Evolutionary conservation across 1,140 invertebrate species (phyloP).

Genomic region (Drosophila pseudoananassae): DNA sequence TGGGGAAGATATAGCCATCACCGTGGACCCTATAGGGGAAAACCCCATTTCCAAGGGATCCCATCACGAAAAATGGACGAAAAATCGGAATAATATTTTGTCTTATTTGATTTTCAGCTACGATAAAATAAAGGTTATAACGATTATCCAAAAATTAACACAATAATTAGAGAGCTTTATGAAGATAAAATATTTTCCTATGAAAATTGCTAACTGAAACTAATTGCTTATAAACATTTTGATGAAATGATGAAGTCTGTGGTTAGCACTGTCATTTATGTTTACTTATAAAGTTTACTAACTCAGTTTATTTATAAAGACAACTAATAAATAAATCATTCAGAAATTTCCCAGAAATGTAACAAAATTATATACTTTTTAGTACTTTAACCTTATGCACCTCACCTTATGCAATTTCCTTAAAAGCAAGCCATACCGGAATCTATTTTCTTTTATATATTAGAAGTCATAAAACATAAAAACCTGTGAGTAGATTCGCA

Average conservation of each 20-base stretch:
- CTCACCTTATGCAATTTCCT: background rate
- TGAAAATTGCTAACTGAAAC: background rate
- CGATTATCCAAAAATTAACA: background rate
- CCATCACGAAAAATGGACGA: too few relatives aligned
- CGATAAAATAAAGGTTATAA: background rate
- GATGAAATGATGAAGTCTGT: background rate
- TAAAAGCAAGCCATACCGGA: constrained; percentile 1
- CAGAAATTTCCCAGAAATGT: too few relatives aligned
- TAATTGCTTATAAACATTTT: background rate
- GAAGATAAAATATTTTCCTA: too few relatives aligned
- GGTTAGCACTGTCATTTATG: background rate
- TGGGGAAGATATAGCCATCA: too few relatives aligned
- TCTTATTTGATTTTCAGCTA: too few relatives aligned
- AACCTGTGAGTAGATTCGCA: constrained; percentile 1
- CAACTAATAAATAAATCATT: too few relatives aligned
- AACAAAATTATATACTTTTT: background rate
- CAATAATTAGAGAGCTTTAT: background rate
- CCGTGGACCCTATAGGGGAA: too few relatives aligned
- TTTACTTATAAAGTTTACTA: too few relatives aligned
- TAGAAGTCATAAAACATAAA: constrained; percentile 3
- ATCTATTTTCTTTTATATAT: background rate
- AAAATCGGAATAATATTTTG: too few relatives aligned
- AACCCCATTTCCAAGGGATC: too few relatives aligned
- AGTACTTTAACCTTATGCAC: background rate
- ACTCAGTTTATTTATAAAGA: too few relatives aligned